Evolutionary conservation across 1,140 invertebrate genomes (phyloP).

Genomic region (Pseudoatta argentina): DNA sequence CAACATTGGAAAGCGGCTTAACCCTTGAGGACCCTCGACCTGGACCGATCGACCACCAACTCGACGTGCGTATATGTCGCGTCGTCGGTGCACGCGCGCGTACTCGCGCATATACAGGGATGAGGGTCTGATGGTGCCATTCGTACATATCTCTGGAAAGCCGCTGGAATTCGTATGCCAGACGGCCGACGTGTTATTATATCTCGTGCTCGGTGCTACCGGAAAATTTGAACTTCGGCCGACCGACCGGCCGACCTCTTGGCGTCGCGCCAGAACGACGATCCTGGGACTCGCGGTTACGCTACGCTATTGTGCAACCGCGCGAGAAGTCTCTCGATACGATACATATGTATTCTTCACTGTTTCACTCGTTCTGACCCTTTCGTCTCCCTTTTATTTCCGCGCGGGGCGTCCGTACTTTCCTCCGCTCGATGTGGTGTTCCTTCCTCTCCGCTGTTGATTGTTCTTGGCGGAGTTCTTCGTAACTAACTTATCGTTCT

Average conservation of each 20-base stretch:
- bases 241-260: slow-evolving; percentile 26
- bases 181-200: slow-evolving; percentile 65
- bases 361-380: slow-evolving; percentile 28
- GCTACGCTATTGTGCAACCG: slow-evolving; percentile 68
- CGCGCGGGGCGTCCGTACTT: not conserved
- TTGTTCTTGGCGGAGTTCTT: not conserved
- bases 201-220: slow-evolving; percentile 52
- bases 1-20: slow-evolving; percentile 75
- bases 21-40: slow-evolving; percentile 72
- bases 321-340: slow-evolving; percentile 63
- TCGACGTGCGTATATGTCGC: slow-evolving; percentile 28
- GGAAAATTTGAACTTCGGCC: slow-evolving; percentile 67
- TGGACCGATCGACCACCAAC: slow-evolving; percentile 66
- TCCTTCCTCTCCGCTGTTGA: not conserved
- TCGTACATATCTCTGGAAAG: slow-evolving; percentile 39
- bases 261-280: slow-evolving; percentile 66
- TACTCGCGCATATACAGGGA: not conserved
- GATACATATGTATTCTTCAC: slow-evolving; percentile 51
- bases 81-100: slow-evolving; percentile 25
- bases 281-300: slow-evolving; percentile 52
- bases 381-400: not conserved
- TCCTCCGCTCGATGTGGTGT: not conserved
- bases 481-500: slow-evolving; percentile 14
- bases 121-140: slow-evolving; percentile 1
- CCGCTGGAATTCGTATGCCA: slow-evolving; percentile 66